Percentiles rank a stretch among this genome's conserved stretches.
phyloP scores from a whole-genome alignment of 2,113 vertebrate species.

The Myanophis thanlyinensis region DNA sequence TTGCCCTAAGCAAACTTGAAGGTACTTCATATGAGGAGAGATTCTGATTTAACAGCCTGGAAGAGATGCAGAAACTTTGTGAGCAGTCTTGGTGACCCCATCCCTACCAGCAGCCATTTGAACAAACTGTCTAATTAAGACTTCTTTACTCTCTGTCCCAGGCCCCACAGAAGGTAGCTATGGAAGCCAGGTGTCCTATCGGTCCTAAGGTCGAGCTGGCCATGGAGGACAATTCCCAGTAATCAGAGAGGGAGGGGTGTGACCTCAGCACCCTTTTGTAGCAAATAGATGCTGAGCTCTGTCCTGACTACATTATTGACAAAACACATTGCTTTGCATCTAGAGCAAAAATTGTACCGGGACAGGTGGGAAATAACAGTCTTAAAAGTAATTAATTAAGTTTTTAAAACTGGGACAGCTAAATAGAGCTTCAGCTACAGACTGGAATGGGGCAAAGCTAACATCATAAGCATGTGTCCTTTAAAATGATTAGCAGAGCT shows the following conservation, averaged over 20 bases:
- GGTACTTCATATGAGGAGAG: not conserved
- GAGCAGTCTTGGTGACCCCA: not conserved
- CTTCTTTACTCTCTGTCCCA: not conserved
- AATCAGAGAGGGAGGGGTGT: not conserved
- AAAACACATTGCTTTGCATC: not conserved
- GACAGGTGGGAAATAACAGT: not conserved
- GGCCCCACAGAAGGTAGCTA: not conserved
- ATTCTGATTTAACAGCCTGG: not conserved
- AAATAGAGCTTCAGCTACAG: not conserved
- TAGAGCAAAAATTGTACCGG: not conserved
- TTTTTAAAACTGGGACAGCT: not conserved
- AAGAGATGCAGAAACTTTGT: not conserved
- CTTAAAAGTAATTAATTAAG: not conserved
- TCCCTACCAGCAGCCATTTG: not conserved
- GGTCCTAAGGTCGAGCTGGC: not conserved
- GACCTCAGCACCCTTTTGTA: not conserved
- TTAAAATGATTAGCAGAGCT: not conserved
- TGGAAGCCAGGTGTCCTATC: not conserved
- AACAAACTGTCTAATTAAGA: not conserved
- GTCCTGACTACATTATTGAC: not conserved
- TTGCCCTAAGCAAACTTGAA: not conserved
- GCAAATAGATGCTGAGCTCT: not conserved
- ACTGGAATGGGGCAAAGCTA: not conserved
- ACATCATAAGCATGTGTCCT: not conserved
- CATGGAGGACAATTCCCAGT: not conserved